Evolutionary conservation across 2,797 vertebrate genomes (phyloP).

Genomic region (Argyrosomus regius): DNA sequence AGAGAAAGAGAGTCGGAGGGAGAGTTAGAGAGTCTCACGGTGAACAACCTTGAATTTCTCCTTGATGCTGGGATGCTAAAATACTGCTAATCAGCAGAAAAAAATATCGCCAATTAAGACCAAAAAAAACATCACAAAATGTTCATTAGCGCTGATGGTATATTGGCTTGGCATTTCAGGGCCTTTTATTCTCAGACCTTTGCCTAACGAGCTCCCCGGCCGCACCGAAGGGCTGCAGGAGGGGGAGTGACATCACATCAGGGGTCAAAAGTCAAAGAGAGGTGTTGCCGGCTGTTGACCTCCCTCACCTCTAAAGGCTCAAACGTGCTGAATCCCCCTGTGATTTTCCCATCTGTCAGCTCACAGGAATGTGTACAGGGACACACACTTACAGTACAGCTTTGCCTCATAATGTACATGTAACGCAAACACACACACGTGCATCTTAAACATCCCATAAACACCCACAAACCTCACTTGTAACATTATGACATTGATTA

Average conservation of each 20-base stretch:
- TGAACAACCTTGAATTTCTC: slow-evolving; percentile 79
- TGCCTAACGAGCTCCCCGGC: slow-evolving; percentile 71
- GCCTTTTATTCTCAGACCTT: slow-evolving; percentile 62
- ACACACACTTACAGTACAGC: not conserved
- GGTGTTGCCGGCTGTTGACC: slow-evolving; percentile 60
- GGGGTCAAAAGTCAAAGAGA: slow-evolving; percentile 69
- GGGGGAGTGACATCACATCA: slow-evolving; percentile 56
- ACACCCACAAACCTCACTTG: slow-evolving; percentile 8
- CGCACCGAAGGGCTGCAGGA: slow-evolving; percentile 31
- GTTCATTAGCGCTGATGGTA: slow-evolving; percentile 71
- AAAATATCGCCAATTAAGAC: slow-evolving; percentile 68
- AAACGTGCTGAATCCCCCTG: slow-evolving; percentile 33
- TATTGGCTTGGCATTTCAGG: slow-evolving; percentile 74
- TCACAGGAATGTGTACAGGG: slow-evolving; percentile 23
- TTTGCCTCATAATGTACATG: slow-evolving; percentile 10
- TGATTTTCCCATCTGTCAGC: slow-evolving; percentile 58
- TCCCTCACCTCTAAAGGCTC: slow-evolving; percentile 57
- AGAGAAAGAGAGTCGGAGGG: slow-evolving; percentile 41
- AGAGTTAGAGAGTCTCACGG: slow-evolving; percentile 42
- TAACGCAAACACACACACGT: not conserved
- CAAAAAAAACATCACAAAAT: slow-evolving; percentile 62
- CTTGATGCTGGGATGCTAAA: slow-evolving; percentile 72
- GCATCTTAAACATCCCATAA: not conserved
- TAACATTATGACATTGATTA: not conserved
- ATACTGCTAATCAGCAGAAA: slow-evolving; percentile 75